Conservation (phyloP, 2,888 invertebrate genomes). For the Galeopsomyia nigrocyanea region DNA sequence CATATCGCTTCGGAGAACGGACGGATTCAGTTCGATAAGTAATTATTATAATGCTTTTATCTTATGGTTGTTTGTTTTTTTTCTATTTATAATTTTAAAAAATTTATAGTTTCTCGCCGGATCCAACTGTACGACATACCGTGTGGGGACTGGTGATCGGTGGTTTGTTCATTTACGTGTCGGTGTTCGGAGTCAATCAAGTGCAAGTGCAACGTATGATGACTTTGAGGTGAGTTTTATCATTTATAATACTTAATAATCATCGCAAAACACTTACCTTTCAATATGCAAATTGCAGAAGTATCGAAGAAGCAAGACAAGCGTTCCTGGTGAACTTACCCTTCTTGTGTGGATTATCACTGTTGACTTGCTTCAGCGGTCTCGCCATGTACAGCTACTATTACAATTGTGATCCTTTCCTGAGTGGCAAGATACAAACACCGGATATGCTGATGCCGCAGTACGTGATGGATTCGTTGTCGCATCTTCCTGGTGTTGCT, state of each 20-base stretch:
- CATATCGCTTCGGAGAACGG: constrained; percentile 77
- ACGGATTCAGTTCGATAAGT: constrained; percentile 81
- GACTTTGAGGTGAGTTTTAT: constrained; percentile 72
- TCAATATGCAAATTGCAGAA: too few relatives aligned
- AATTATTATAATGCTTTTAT: constrained; percentile 50
- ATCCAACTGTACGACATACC: constrained; percentile 88
- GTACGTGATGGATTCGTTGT: constrained; percentile 84
- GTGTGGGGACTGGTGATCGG: constrained; percentile 87
- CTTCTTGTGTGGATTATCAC: constrained; percentile 79
- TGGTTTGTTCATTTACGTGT: constrained; percentile 84
- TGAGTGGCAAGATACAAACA: constrained; percentile 74
- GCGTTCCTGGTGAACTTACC: constrained; percentile 88
- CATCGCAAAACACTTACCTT: too few relatives aligned
- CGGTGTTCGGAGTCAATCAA: constrained; percentile 90
- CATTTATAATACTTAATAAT: constrained; percentile 25
- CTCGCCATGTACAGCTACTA: constrained; percentile 89
- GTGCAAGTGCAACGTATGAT: constrained; percentile 84
- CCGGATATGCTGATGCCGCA: constrained; percentile 86
- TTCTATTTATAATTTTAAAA: constrained; percentile 22
- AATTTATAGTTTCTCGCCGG: constrained; percentile 62
- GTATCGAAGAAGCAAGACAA: constrained; percentile 77
- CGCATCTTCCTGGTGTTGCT: constrained; percentile 81
- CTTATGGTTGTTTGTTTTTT: not conserved
- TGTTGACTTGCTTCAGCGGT: constrained; percentile 77
- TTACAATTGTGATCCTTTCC: constrained; percentile 84